Evolutionary conservation across 2,888 invertebrate species (phyloP).

Genomic region (Hydrotaea cyrtoneurina): DNA sequence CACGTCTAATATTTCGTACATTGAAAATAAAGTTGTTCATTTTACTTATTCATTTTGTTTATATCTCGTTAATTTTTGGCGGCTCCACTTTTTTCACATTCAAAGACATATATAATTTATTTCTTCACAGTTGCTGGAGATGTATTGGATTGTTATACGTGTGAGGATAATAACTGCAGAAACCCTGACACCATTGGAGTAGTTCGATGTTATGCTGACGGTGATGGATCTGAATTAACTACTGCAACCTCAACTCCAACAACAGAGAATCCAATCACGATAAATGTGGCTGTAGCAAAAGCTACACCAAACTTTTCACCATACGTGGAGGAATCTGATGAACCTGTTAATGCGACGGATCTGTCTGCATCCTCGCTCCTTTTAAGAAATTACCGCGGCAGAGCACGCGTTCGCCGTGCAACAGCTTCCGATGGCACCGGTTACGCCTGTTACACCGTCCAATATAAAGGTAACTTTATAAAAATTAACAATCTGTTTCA

Average conservation of each 20-base stretch:
- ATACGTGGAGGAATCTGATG: no score
- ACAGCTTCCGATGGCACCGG: slow-evolving; percentile 17
- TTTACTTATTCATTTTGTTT: no score
- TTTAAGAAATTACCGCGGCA: slow-evolving; percentile 71
- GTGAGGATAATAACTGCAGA: slow-evolving; percentile 72
- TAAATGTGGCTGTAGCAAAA: no score
- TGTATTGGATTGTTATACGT: slow-evolving; percentile 71
- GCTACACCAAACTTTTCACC: no score
- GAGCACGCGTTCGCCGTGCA: slow-evolving; percentile 56
- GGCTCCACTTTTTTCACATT: no score
- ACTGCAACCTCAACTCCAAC: background rate
- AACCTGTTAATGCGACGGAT: no score
- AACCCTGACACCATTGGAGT: slow-evolving; percentile 39
- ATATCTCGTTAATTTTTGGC: no score
- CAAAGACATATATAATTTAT: no score
- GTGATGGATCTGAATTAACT: slow-evolving; percentile 5
- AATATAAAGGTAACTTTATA: slow-evolving; percentile 56
- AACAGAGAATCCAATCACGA: background rate
- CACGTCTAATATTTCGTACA: no score
- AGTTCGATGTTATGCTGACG: slow-evolving; percentile 52
- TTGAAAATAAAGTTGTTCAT: no score
- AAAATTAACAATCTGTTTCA: background rate
- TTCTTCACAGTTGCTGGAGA: slow-evolving; percentile 68
- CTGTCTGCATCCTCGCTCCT: slow-evolving; percentile 69
- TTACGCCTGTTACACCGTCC: slow-evolving; percentile 72